phyloP scores from a whole-genome alignment of 2,888 invertebrate genomes.

The Tipula vernalis region DNA sequence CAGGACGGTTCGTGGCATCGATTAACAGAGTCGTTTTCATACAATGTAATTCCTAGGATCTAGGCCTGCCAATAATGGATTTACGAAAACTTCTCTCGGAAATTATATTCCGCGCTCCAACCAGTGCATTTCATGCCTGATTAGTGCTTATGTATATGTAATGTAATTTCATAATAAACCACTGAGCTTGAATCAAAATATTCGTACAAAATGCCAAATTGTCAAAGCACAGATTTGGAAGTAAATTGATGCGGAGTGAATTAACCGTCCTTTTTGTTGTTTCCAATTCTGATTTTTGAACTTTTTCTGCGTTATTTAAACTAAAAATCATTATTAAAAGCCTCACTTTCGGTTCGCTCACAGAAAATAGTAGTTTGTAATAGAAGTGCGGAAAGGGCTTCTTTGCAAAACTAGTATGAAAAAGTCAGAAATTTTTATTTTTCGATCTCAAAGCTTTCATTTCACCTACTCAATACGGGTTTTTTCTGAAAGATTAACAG shows the following conservation, averaged over 20 bases:
- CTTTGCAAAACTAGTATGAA: too few relatives aligned
- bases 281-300: neutral
- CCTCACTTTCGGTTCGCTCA: too few relatives aligned
- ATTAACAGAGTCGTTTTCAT: neutral
- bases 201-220: neutral
- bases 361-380: too few relatives aligned
- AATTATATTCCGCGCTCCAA: neutral
- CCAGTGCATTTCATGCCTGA: neutral
- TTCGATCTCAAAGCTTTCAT: too few relatives aligned
- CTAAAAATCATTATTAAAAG: too few relatives aligned
- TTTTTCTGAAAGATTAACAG: too few relatives aligned
- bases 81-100: neutral
- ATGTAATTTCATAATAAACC: too few relatives aligned
- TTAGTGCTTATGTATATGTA: too few relatives aligned
- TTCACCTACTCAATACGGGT: too few relatives aligned
- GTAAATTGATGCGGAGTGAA: neutral
- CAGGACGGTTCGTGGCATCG: neutral
- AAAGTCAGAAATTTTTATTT: too few relatives aligned
- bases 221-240: neutral
- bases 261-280: neutral
- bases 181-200: neutral
- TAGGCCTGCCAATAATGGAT: neutral
- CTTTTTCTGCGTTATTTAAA: too few relatives aligned
- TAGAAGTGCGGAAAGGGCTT: too few relatives aligned
- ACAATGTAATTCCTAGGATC: neutral